phyloP scores from a whole-genome alignment of 1,140 invertebrate species.

The Lamellibrachia luymesi region DNA sequence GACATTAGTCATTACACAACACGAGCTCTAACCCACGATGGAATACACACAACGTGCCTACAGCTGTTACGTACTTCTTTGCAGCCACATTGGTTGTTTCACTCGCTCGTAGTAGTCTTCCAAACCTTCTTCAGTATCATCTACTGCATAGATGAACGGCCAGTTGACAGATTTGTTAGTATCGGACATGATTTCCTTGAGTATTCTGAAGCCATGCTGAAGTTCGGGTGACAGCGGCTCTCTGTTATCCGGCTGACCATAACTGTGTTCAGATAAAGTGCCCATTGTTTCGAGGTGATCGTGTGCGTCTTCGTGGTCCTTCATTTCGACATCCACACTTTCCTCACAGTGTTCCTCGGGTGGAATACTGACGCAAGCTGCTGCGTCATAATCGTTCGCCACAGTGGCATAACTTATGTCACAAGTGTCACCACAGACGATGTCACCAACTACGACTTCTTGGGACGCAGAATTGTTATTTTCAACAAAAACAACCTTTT shows the following conservation, averaged over 20 bases:
- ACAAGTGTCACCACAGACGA: background rate
- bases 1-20: conserved; percentile 14
- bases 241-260: conserved; percentile 6
- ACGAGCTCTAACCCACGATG: background rate
- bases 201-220: conserved; percentile 48
- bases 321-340: background rate
- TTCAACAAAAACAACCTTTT: background rate
- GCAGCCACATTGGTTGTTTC: conserved; percentile 56
- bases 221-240: conserved; percentile 38
- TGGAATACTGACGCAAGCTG: background rate
- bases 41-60: background rate
- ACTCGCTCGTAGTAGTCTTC: conserved; percentile 56
- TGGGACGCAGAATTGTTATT: conserved; percentile 4
- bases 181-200: conserved; percentile 53
- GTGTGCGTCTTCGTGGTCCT: background rate
- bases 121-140: conserved; percentile 44
- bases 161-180: conserved; percentile 51
- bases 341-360: background rate
- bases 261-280: background rate
- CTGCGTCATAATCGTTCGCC: background rate
- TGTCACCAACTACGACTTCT: background rate
- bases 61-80: conserved; percentile 51
- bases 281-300: background rate
- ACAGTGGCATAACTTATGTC: background rate
- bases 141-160: conserved; percentile 53